A percentile compares a stretch with the other conserved stretches of the same genome.
Conservation (phyloP, 64 coral and sea anemone genomes). For the Orbicella faveolata region DNA sequence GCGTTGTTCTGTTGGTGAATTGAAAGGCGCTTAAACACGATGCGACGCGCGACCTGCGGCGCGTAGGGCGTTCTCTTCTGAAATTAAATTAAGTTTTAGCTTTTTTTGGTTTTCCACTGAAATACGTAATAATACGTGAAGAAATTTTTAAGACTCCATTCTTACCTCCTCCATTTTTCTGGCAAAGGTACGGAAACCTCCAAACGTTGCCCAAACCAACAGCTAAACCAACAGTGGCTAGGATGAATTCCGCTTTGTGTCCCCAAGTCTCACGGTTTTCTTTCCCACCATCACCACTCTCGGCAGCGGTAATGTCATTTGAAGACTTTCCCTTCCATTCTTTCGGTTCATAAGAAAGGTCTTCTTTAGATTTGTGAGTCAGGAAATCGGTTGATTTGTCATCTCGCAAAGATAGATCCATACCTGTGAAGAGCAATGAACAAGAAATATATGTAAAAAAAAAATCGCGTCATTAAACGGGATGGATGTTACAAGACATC, state of each 20-base stretch:
- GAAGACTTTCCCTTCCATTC: constrained; percentile 58
- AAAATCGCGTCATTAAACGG: neutral
- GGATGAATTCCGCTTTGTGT: constrained; percentile 88
- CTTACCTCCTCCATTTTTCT: constrained; percentile 89
- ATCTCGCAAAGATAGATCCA: constrained; percentile 52
- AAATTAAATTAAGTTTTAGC: no score
- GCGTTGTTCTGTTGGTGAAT: no score
- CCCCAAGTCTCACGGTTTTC: constrained; percentile 83
- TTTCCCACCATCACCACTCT: constrained; percentile 19
- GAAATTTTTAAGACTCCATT: neutral
- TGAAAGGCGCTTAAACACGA: no score
- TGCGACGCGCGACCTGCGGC: no score
- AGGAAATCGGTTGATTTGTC: constrained; percentile 85
- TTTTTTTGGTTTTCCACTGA: no score
- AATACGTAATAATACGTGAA: neutral
- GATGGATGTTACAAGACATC: neutral
- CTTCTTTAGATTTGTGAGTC: constrained; percentile 49
- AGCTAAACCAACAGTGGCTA: constrained; percentile 81
- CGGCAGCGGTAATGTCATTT: neutral
- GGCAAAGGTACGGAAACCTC: constrained; percentile 92
- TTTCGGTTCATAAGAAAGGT: constrained; percentile 46
- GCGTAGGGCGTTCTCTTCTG: no score
- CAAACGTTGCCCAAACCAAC: constrained; percentile 90
- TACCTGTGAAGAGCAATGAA: constrained; percentile 1
- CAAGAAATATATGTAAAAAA: neutral